Conservation (phyloP, 2,113 vertebrate species). For the Pleuronectes platessa region DNA sequence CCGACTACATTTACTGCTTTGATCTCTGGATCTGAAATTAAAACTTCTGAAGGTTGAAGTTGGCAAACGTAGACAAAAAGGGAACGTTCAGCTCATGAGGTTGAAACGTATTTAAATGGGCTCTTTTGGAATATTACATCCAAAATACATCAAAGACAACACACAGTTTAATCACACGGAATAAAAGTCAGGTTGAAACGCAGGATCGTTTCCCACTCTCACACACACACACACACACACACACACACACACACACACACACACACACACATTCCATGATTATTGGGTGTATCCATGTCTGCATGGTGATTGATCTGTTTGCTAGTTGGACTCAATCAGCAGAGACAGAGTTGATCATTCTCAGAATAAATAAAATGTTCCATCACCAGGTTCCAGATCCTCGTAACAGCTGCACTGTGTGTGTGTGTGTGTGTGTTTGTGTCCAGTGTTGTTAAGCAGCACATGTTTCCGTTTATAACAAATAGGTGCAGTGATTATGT, state of each 20-base stretch:
- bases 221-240: no score
- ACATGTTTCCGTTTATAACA: no score
- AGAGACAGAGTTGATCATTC: not conserved
- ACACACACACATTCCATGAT: no score
- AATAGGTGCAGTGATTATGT: no score
- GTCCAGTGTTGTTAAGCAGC: no score
- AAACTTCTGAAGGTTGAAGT: not conserved
- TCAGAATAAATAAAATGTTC: not conserved
- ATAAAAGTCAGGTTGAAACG: not conserved
- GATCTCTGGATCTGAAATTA: no score
- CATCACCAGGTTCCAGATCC: not conserved
- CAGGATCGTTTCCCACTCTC: no score
- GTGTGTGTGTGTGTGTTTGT: no score
- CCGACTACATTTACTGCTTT: no score
- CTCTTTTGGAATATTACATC: no score
- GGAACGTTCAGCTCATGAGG: not conserved
- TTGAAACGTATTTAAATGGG: not conserved
- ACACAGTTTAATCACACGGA: not conserved
- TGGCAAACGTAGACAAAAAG: not conserved
- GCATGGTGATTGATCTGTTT: not conserved
- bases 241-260: no score
- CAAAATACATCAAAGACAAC: not conserved
- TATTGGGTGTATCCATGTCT: not conserved
- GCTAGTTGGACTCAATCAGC: not conserved
- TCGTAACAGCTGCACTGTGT: no score